phyloP scores from a whole-genome alignment of 2,888 invertebrate species.

The Hirtodrosophila histrioides region DNA sequence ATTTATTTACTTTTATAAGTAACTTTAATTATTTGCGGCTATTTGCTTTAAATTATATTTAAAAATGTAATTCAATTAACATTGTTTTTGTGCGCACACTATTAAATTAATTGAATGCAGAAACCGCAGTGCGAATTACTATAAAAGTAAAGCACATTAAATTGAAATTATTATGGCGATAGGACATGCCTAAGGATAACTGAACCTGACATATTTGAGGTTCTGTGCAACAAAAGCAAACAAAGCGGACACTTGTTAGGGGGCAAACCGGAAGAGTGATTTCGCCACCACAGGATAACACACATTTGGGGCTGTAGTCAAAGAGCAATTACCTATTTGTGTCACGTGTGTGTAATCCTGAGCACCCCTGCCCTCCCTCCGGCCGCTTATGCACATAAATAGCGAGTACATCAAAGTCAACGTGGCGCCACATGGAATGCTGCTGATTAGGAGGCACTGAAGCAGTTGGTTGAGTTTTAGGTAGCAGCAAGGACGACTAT shows the following conservation, averaged over 20 bases:
- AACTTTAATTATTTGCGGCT: slow-evolving; percentile 14
- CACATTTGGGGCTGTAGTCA: slow-evolving; percentile 25
- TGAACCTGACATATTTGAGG: slow-evolving; percentile 17
- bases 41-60: slow-evolving; percentile 6
- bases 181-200: background rate
- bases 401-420: slow-evolving; percentile 58
- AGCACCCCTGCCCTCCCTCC: background rate
- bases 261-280: background rate
- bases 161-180: no score
- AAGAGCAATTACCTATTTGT: slow-evolving; percentile 78
- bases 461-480: slow-evolving; percentile 49
- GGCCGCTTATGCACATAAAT: slow-evolving; percentile 46
- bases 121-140: slow-evolving; percentile 20
- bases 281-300: slow-evolving; percentile 1
- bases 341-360: slow-evolving; percentile 62
- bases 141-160: background rate
- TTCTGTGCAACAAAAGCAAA: slow-evolving; percentile 1
- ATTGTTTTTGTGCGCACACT: slow-evolving; percentile 12
- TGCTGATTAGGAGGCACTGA: slow-evolving; percentile 59
- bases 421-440: slow-evolving; percentile 26
- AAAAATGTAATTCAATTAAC: slow-evolving; percentile 23
- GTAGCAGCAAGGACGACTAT: slow-evolving; percentile 28
- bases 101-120: slow-evolving; percentile 21
- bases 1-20: background rate
- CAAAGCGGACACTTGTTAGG: background rate